These are phyloP conservation scores for Thomomys bottae DNA, from an alignment of 2,113 vertebrate genomes.

Conservation along the genomic window DNA sequence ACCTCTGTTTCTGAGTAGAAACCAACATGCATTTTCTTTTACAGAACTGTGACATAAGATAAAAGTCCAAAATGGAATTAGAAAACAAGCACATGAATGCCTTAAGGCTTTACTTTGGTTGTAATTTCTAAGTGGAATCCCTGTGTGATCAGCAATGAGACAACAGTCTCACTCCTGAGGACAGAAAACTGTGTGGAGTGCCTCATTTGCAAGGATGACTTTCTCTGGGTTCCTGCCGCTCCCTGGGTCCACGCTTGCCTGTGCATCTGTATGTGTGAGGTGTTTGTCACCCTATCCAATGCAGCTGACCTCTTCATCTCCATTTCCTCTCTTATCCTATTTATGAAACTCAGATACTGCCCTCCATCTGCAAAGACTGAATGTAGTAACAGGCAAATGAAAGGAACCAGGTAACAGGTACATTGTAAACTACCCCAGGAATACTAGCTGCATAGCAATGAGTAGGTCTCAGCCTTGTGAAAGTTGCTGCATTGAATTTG, in stretches of 20 bases:
- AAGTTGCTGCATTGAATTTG: no score
- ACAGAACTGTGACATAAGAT: neutral
- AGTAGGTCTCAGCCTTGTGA: neutral
- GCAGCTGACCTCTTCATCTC: accelerated
- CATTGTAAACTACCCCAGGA: accelerated
- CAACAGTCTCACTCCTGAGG: accelerated
- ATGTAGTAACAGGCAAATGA: accelerated
- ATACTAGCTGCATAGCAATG: accelerated
- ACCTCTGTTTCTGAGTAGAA: neutral
- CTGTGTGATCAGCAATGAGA: accelerated
- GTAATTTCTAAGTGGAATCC: neutral
- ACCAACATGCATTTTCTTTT: neutral
- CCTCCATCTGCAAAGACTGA: neutral
- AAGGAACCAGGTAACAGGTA: accelerated
- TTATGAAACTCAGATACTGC: neutral
- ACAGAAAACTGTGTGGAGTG: accelerated
- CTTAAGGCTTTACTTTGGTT: neutral
- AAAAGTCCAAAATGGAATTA: neutral
- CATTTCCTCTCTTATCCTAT: neutral
- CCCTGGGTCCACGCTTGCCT: accelerated
- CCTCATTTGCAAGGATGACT: accelerated
- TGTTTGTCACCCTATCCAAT: no score
- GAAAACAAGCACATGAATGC: neutral
- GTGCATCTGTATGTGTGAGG: accelerated
- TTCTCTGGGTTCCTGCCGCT: accelerated